Percentiles rank a stretch among this genome's conserved stretches.
Evolutionary conservation across 2,888 invertebrate genomes (phyloP).

Genomic region (Eilema caniola): DNA sequence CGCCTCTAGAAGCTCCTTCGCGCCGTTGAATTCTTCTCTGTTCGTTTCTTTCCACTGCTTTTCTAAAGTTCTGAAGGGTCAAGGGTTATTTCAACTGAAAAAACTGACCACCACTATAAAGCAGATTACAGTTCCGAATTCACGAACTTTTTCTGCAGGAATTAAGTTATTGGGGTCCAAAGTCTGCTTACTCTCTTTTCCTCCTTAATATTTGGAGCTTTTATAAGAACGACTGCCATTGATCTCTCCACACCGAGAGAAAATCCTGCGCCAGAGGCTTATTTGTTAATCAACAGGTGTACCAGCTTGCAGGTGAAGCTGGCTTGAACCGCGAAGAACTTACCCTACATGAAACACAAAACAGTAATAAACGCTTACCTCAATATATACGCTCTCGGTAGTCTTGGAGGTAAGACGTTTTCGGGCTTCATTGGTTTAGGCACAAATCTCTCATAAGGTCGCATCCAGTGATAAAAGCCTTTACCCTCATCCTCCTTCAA

Average conservation of each 20-base stretch:
- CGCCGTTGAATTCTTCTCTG: constrained; percentile 67
- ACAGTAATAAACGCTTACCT: constrained; percentile 57
- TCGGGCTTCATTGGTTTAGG: constrained; percentile 66
- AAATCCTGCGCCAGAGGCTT: neutral
- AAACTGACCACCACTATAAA: too few species aligned
- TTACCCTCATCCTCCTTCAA: constrained; percentile 71
- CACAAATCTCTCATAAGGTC: constrained; percentile 72
- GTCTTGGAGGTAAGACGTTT: constrained; percentile 65
- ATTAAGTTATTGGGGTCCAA: too few species aligned
- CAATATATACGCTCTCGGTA: constrained; percentile 74
- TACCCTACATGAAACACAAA: neutral
- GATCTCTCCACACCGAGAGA: neutral
- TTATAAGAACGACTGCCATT: too few species aligned
- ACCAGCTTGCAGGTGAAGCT: neutral
- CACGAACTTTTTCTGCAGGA: too few species aligned
- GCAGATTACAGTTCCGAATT: neutral
- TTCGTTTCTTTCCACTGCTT: constrained; percentile 71
- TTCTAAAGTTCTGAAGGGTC: constrained; percentile 67
- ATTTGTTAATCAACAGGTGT: too few species aligned
- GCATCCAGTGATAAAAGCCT: constrained; percentile 84
- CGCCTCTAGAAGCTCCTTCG: constrained; percentile 69
- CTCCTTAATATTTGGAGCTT: too few species aligned
- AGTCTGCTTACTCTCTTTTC: too few species aligned
- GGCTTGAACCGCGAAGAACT: too few species aligned
- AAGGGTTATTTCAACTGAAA: neutral